Evolutionary conservation across 2,113 vertebrate genomes (phyloP).

Genomic region (Microtus montanus): DNA sequence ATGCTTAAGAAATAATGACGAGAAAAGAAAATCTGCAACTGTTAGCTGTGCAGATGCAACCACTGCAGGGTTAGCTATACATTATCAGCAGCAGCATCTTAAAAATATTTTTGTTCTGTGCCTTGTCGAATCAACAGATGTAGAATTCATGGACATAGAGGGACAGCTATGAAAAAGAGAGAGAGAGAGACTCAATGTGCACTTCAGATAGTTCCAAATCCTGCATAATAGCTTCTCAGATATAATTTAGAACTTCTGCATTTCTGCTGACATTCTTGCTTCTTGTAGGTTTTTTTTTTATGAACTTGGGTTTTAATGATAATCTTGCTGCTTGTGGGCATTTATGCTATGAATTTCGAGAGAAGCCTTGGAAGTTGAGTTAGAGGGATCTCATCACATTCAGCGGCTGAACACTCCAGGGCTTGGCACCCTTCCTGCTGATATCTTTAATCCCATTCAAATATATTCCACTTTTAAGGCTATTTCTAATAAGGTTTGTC

Average conservation of each 20-base stretch:
- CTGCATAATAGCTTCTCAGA: slow-evolving; percentile 51
- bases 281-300: slow-evolving; percentile 14
- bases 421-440: slow-evolving; percentile 44
- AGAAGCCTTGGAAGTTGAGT: slow-evolving; percentile 62
- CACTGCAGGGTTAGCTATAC: neutral
- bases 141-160: neutral
- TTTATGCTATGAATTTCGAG: slow-evolving; percentile 70
- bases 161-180: neutral
- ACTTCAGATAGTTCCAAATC: slow-evolving; percentile 18
- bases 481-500: slow-evolving; percentile 70
- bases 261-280: slow-evolving; percentile 72
- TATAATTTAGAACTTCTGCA: slow-evolving; percentile 65
- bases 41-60: neutral
- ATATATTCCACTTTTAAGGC: slow-evolving; percentile 67
- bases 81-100: no score
- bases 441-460: slow-evolving; percentile 77
- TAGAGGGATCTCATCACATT: slow-evolving; percentile 57
- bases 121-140: neutral
- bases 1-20: neutral
- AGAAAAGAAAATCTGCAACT: neutral
- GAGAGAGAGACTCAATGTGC: neutral
- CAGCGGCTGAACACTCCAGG: slow-evolving; percentile 64
- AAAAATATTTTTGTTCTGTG: neutral
- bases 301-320: slow-evolving; percentile 63
- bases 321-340: slow-evolving; percentile 56